Evolutionary conservation across 2,888 invertebrate genomes (phyloP).

Genomic region (Aphodius sticticus): DNA sequence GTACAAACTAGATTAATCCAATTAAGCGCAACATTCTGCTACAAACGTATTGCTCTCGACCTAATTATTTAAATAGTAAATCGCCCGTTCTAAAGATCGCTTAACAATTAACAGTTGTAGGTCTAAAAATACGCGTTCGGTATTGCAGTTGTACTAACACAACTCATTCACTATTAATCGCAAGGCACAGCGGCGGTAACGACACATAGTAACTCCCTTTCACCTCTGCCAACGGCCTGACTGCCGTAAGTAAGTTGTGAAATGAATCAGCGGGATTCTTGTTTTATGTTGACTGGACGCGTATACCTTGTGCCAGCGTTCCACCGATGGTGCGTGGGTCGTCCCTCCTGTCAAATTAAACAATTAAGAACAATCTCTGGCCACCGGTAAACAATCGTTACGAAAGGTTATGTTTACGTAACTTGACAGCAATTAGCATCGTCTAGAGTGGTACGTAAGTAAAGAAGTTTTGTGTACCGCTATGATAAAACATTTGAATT

Average conservation of each 20-base stretch:
- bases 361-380: background rate
- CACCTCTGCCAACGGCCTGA: background rate
- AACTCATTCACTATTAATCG: background rate
- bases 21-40: background rate
- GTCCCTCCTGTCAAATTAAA: background rate
- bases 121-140: background rate
- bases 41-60: background rate
- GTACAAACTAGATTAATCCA: too few species aligned
- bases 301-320: background rate
- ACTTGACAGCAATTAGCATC: background rate
- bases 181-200: background rate
- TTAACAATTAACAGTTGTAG: constrained; percentile 4
- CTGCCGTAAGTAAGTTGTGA: background rate
- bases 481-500: too few species aligned
- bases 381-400: background rate
- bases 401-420: background rate
- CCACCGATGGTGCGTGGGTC: background rate
- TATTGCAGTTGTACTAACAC: background rate
- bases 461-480: too few species aligned
- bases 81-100: background rate
- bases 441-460: background rate
- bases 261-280: background rate
- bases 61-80: background rate
- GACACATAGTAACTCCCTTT: background rate
- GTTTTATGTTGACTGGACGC: background rate